Conservation (phyloP, 2,888 invertebrate species). For the Seira musarum region DNA sequence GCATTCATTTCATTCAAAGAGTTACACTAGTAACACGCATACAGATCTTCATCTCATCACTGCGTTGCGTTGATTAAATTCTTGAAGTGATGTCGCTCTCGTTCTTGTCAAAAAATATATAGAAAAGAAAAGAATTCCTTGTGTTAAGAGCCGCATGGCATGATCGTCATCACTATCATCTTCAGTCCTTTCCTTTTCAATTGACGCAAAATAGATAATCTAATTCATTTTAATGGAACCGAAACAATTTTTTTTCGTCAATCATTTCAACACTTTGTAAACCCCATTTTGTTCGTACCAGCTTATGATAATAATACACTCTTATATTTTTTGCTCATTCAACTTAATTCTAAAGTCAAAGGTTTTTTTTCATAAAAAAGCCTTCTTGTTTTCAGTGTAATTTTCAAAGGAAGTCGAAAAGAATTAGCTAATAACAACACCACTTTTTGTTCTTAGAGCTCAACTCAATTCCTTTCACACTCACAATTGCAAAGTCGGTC, state of each 20-base stretch:
- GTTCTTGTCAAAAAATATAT: background rate
- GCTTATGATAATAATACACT: background rate
- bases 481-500: background rate
- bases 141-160: background rate
- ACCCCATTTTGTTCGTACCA: background rate
- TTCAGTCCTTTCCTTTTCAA: background rate
- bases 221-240: constrained; percentile 6
- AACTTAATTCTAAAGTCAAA: background rate
- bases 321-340: background rate
- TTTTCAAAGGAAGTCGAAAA: constrained; percentile 35
- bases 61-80: background rate
- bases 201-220: constrained; percentile 7
- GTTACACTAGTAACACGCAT: background rate
- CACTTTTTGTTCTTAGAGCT: constrained; percentile 20
- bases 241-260: constrained; percentile 30
- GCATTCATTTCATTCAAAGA: constrained; percentile 26
- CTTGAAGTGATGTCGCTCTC: constrained; percentile 1
- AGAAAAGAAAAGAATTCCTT: background rate
- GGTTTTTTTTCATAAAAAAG: background rate
- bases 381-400: constrained; percentile 30
- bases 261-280: constrained; percentile 50
- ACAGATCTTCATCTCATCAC: constrained; percentile 23
- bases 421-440: constrained; percentile 21
- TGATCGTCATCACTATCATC: too few relatives aligned
- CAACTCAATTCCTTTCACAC: constrained; percentile 8